Evolutionary conservation across 2,113 vertebrate species (phyloP), one percentile per base, ranked within the genome.

Genomic region (Xenopus laevis): DNA sequence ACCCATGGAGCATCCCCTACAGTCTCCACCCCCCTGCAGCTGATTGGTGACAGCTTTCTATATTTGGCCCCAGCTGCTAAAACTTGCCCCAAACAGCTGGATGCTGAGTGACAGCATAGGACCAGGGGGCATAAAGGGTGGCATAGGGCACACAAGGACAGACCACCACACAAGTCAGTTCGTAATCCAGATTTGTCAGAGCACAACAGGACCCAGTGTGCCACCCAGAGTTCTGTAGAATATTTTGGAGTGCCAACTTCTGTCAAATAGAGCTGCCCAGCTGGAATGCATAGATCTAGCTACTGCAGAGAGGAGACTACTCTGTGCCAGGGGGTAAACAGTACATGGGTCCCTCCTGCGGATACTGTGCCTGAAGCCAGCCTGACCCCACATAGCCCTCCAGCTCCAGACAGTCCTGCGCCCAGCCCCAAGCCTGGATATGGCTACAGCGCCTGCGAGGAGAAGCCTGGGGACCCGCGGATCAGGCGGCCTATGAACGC

Each of bases 401-500:
- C 67, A 73, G 82, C 61, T 60, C 86, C 80, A 82, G 83, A 82
- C 81, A 75, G 73, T 52, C 73, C 73, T 53, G 65, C 18, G 13
- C 65, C 73, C 18, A 94, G 91, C 87, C 93, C 93, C 4, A 91
- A 92, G 67, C 71, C 84, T 55, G 89, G 79, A 78, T 89, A 85
- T 80, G 81, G 86, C 59, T 86, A 80, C 58, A 84, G 86, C 78
- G 71, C 81, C 71, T 78, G 81, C 33, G 93, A 93, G 6, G 93
- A 90, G 66, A 94, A 91, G 79, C 79, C 85, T 4, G 90, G 85
- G 4, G 96, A 98, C 33, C 90, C 91, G 44, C 90, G 96, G 85
- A 96, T 98, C 83, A 92, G 96, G 45, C 89, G 94, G 78, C 94
- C 94, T 81, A 96, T 96, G 94, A 96, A 96, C 11, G 94, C 94